Conservation (phyloP, 2,113 vertebrate species). For the Scophthalmus maximus region DNA sequence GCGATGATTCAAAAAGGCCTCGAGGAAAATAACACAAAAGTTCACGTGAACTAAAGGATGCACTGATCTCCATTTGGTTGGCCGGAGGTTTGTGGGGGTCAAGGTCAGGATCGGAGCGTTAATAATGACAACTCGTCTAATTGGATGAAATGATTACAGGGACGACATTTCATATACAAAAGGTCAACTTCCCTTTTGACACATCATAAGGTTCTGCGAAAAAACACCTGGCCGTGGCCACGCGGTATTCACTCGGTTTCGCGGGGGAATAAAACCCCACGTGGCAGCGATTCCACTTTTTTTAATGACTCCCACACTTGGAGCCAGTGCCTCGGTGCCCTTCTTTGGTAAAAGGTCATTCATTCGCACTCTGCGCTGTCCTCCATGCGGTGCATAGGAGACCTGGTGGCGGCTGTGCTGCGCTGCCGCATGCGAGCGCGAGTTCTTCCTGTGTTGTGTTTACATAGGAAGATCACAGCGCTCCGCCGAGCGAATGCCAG, state of each 20-base stretch:
- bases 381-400: constrained; percentile 52
- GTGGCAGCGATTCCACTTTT: neutral
- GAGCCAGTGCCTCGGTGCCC: constrained; percentile 24
- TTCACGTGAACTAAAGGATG: neutral
- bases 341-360: constrained; percentile 56
- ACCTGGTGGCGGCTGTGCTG: constrained; percentile 50
- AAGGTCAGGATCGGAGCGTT: too few relatives aligned
- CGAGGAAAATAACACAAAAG: neutral
- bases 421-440: constrained; percentile 42
- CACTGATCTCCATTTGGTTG: neutral
- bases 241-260: too few relatives aligned
- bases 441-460: constrained; percentile 61
- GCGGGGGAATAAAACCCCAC: too few relatives aligned
- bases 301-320: constrained; percentile 7
- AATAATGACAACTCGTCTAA: too few relatives aligned
- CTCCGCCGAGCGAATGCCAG: constrained; percentile 44
- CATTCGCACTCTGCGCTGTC: constrained; percentile 46
- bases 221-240: too few relatives aligned
- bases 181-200: too few relatives aligned
- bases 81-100: neutral
- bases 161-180: too few relatives aligned
- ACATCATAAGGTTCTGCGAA: too few relatives aligned
- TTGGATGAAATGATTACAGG: too few relatives aligned
- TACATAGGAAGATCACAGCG: constrained; percentile 51
- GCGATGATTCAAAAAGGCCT: neutral